Evolutionary conservation across 2,797 vertebrate genomes (phyloP).

Genomic region (Parambassis ranga): DNA sequence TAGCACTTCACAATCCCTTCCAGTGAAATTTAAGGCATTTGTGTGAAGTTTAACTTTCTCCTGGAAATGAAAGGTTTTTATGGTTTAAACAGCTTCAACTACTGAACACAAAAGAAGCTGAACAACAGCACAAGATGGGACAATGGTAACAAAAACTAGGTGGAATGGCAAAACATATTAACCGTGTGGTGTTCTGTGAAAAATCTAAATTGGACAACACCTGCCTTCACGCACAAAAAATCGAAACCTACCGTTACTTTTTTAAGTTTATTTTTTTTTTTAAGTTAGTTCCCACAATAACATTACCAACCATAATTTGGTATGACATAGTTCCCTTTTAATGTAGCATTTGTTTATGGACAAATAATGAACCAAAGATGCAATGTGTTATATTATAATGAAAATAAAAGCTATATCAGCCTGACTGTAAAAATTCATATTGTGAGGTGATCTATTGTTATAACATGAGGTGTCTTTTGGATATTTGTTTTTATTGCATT

Average conservation of each 20-base stretch:
- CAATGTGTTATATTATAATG: neutral
- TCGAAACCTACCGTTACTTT: neutral
- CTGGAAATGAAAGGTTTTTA: conserved; percentile 32
- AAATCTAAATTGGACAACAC: conserved; percentile 2
- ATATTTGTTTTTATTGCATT: conserved; percentile 67
- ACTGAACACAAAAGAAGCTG: conserved; percentile 1
- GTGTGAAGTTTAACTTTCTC: conserved; percentile 51
- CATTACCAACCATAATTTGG: conserved; percentile 36
- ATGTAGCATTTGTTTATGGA: conserved; percentile 28
- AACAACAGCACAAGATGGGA: neutral
- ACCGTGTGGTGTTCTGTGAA: neutral
- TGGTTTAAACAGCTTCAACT: neutral
- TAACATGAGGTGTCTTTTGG: conserved; percentile 36
- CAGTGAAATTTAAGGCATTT: conserved; percentile 69
- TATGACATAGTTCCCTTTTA: conserved; percentile 65
- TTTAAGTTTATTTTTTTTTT: conserved; percentile 7
- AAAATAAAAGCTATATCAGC: conserved; percentile 19
- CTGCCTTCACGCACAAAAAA: conserved; percentile 1
- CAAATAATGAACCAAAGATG: conserved; percentile 8
- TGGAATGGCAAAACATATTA: conserved; percentile 17
- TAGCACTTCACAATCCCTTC: conserved; percentile 42
- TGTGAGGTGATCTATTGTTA: conserved; percentile 37
- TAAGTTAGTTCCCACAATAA: conserved; percentile 22
- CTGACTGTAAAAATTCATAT: conserved; percentile 23
- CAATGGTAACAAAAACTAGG: neutral